A percentile compares a stretch with the other conserved stretches of the same genome.
Conservation (phyloP, 2,113 vertebrate genomes). For the Myiagra hebetior region DNA sequence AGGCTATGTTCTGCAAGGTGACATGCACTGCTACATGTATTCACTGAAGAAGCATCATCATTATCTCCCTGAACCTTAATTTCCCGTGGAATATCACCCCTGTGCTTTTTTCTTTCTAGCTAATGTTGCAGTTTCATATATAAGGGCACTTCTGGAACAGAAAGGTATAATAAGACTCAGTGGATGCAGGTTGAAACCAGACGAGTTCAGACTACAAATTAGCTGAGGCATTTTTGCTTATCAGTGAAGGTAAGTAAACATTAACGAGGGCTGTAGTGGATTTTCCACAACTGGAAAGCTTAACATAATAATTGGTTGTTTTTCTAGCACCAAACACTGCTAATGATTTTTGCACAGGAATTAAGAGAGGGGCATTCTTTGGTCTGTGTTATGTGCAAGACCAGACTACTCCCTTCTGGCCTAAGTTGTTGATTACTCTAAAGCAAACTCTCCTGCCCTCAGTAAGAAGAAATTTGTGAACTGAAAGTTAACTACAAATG, state of each 20-base stretch:
- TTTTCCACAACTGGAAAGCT: constrained; percentile 33
- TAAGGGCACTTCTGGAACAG: not conserved
- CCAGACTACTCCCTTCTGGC: not conserved
- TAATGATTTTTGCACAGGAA: not conserved
- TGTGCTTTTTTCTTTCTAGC: not conserved
- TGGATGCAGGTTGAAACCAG: constrained; percentile 5
- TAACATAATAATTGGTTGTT: not conserved
- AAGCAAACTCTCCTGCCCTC: not conserved
- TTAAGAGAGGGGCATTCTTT: not conserved
- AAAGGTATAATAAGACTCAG: not conserved
- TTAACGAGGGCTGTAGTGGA: not conserved
- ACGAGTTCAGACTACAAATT: not conserved
- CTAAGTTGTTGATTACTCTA: not conserved
- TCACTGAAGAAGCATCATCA: not conserved
- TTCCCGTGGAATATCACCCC: not conserved
- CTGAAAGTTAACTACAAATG: not conserved
- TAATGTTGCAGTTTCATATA: not conserved
- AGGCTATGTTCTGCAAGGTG: constrained; percentile 13
- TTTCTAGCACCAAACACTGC: not conserved
- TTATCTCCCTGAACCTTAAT: constrained; percentile 10
- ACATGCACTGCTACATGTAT: not conserved
- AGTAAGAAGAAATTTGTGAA: not conserved
- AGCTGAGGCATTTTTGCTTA: constrained; percentile 15
- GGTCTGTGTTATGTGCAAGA: not conserved
- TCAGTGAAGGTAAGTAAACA: constrained; percentile 11